Base-by-base conservation (phyloP, 2,797 vertebrate genomes). In the Dipus sagitta region DNA sequence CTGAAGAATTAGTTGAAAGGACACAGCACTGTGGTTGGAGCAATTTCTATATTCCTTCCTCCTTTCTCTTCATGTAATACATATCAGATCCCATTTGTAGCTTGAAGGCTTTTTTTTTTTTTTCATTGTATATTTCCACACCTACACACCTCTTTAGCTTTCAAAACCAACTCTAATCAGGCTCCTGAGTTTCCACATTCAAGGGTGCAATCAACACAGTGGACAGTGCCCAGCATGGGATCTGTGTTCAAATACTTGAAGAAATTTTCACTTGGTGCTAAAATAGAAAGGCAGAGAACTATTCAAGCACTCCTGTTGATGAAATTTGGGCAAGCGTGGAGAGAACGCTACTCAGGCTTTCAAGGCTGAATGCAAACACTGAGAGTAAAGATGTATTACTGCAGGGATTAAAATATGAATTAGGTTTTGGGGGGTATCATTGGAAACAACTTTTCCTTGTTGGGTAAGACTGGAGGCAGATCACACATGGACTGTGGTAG, bases 241-340 rank as follows among this genome's bases (percentile, higher is more conserved):
- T 24, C 71, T 4, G 15, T 78, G 60, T 83, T 86, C 65, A 90
- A 78, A 42, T 78, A 86, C 68, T 94, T 93, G 62, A 82, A 38
- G 71, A 70, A 32, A 17, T 67, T 23, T 8, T 21, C 54, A 72
- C 58, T 71, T 71, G 28, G 17, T 70, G 24, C 62, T 71, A 60
- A 58, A 17, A 58, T 12, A 54, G 75, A 62, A 75, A 91, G 26
- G 77, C 30, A 79, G 42, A 86, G 23, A 13, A 34, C n/a, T 81
- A 60, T 30, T 24, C 26, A 6, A 72, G 23, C 12, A 68, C 20
- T 88, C 7, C 71, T 9, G 24, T 77, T 34, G 17, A 38, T 38
- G 58, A 80, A 13, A 4, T 84, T 77, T 77, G 54, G 18, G 26
- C 26, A 77, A 60, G 12, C 9, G 26, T 4, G 0, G 21, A 6